These are phyloP conservation scores for Magallana nippona DNA, from an alignment of 2,888 invertebrate species.

Conservation along the genomic window DNA sequence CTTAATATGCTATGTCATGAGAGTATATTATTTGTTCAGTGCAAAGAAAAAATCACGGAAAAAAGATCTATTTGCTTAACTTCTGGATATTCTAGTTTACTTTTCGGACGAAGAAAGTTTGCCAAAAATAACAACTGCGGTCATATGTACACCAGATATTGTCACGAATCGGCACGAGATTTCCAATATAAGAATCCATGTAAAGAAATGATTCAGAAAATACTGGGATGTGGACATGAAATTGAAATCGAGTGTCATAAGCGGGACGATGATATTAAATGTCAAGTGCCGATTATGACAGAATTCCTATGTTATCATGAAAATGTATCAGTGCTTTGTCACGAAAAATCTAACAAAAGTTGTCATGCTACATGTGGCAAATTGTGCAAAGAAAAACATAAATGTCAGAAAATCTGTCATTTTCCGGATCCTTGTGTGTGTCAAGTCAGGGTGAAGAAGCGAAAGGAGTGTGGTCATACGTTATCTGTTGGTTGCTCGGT, in stretches of 20 bases:
- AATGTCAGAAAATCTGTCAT: slow-evolving; percentile 29
- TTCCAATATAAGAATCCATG: not conserved
- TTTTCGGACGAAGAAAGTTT: too few relatives aligned
- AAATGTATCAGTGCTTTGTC: not conserved
- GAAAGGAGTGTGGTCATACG: slow-evolving; percentile 36
- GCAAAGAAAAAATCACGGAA: not conserved
- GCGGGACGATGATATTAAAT: not conserved
- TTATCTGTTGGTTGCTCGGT: not conserved
- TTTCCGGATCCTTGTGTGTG: slow-evolving; percentile 22
- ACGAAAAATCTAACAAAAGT: not conserved
- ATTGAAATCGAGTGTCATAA: not conserved
- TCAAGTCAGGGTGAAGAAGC: not conserved
- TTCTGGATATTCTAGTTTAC: not conserved
- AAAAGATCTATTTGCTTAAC: not conserved
- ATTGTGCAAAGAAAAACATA: not conserved
- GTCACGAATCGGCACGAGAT: not conserved
- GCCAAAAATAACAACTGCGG: not conserved
- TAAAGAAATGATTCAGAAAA: not conserved
- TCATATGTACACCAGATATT: slow-evolving; percentile 30
- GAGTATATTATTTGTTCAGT: not conserved
- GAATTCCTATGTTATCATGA: slow-evolving; percentile 22
- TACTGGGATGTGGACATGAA: not conserved
- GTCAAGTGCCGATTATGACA: not conserved
- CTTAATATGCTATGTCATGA: not conserved
- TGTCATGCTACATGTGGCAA: slow-evolving; percentile 18